Percentiles rank a stretch among this genome's conserved stretches.
phyloP scores from a whole-genome alignment of 2,888 invertebrate species.

The Agrilus mali region DNA sequence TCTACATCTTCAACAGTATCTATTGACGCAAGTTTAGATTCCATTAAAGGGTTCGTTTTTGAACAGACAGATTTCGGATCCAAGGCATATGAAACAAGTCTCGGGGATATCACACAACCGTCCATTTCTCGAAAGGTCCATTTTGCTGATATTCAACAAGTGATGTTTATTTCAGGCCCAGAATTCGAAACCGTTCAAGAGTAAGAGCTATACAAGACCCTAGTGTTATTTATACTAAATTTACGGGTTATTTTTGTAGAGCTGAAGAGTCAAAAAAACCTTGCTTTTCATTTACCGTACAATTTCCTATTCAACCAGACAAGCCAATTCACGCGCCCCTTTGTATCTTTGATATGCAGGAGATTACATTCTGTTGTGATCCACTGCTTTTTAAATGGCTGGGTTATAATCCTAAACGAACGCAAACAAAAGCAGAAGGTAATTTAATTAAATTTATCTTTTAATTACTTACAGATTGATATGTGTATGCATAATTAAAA shows the following conservation, averaged over 20 bases:
- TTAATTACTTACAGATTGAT: neutral
- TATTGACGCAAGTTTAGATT: constrained; percentile 30
- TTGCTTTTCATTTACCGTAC: constrained; percentile 31
- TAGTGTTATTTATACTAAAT: neutral
- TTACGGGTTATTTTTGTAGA: constrained; percentile 16
- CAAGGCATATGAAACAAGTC: constrained; percentile 3
- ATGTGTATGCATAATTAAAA: too few relatives aligned
- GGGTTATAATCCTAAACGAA: constrained; percentile 36
- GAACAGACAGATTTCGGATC: constrained; percentile 24
- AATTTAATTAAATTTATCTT: constrained; percentile 4
- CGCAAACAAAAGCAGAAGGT: constrained; percentile 10
- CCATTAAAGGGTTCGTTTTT: constrained; percentile 39
- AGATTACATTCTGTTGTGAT: constrained; percentile 44
- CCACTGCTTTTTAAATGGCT: constrained; percentile 54
- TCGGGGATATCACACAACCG: neutral
- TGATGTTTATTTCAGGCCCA: constrained; percentile 42
- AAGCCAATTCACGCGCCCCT: constrained; percentile 36
- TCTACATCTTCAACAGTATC: constrained; percentile 30
- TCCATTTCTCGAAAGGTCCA: neutral
- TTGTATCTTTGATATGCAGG: constrained; percentile 37
- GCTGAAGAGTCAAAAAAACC: constrained; percentile 16
- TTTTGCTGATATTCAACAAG: constrained; percentile 33
- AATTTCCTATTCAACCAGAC: constrained; percentile 33
- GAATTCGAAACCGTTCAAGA: constrained; percentile 24
- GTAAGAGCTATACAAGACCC: neutral